Percentiles rank a stretch among this genome's conserved stretches.
These are phyloP conservation scores for Peromyscus polionotus DNA, from an alignment of 2,113 vertebrate species.

Conservation along the genomic window DNA sequence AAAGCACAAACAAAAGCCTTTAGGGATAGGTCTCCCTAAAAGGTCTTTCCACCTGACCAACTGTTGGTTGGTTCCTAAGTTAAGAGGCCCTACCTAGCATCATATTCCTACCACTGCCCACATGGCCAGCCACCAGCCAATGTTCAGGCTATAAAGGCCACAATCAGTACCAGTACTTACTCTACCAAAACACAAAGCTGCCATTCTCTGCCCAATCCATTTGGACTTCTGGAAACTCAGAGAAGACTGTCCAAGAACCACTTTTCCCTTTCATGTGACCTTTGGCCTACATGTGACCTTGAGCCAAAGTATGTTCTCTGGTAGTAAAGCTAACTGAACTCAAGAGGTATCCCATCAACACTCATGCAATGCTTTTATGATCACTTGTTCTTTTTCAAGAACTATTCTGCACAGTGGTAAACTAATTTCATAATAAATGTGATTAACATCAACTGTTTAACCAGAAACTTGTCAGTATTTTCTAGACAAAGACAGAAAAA, in stretches of 20 bases:
- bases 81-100: neutral
- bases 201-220: neutral
- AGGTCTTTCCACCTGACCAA: neutral
- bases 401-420: neutral
- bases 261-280: neutral
- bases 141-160: neutral
- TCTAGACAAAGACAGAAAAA: constrained; percentile 5
- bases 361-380: neutral
- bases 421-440: neutral
- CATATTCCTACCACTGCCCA: neutral
- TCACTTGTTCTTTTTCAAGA: neutral
- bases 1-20: neutral
- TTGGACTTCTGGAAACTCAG: neutral
- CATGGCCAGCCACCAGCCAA: neutral
- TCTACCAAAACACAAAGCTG: neutral
- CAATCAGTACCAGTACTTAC: neutral
- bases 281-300: neutral
- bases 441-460: constrained; percentile 15
- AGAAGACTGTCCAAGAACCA: neutral
- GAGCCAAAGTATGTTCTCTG: neutral
- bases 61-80: neutral
- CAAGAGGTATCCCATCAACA: neutral
- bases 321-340: neutral
- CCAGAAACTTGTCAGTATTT: neutral
- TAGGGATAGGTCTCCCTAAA: neutral